These are phyloP conservation scores for Drosophila nigricruria DNA, from an alignment of 2,888 invertebrate genomes.

Conservation along the genomic window DNA sequence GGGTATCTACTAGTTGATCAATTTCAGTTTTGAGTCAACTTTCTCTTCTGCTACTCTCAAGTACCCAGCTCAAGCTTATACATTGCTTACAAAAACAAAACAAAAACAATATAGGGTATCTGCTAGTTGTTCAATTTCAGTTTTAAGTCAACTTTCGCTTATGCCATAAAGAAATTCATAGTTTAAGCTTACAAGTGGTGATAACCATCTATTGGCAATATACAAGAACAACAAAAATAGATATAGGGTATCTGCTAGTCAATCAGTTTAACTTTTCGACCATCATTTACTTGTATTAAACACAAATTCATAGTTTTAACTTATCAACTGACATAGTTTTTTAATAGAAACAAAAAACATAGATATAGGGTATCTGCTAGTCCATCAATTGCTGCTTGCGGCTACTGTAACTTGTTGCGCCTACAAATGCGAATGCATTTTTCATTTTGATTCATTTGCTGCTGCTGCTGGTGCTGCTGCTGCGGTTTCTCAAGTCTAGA, in stretches of 20 bases:
- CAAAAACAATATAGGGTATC: not conserved
- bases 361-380: not conserved
- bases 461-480: conserved; percentile 18
- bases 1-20: not conserved
- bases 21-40: not conserved
- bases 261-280: not conserved
- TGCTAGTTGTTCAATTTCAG: not conserved
- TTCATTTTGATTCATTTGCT: conserved; percentile 66
- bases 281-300: not conserved
- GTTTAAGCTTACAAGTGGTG: not conserved
- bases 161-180: not conserved
- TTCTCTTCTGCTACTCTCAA: rapidly evolving
- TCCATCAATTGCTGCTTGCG: not conserved
- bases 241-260: not conserved
- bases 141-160: not conserved
- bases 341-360: rapidly evolving
- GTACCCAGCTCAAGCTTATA: too few relatives aligned
- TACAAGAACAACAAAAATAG: not conserved
- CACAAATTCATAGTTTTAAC: not conserved
- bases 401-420: conserved; percentile 24
- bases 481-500: conserved; percentile 42
- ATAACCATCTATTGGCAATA: not conserved
- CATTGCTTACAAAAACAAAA: too few relatives aligned
- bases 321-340: not conserved
- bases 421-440: conserved; percentile 59